A percentile compares a stretch with the other conserved stretches of the same genome.
Evolutionary conservation across 2,113 vertebrate genomes (phyloP).

Genomic region (Poeciliopsis turrubarensis): DNA sequence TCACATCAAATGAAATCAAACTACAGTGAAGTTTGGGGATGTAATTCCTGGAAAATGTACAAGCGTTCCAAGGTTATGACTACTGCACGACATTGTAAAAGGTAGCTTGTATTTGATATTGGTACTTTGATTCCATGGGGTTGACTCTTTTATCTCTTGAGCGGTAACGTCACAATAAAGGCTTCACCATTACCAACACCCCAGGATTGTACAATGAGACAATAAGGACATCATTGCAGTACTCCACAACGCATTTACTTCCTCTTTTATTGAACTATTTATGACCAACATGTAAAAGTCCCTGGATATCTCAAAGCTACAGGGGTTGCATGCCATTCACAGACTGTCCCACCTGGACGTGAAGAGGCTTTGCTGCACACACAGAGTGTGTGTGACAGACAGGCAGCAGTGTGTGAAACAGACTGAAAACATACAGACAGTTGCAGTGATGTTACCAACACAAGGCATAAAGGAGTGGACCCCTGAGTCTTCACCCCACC

Average conservation of each 20-base stretch:
- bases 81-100: background rate
- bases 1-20: background rate
- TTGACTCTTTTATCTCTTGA: conserved; percentile 99
- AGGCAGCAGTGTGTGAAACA: conserved; percentile 67
- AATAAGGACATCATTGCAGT: conserved; percentile 63
- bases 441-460: conserved; percentile 99
- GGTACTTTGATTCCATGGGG: conserved; percentile 83
- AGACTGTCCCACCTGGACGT: conserved; percentile 93
- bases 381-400: conserved; percentile 71
- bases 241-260: conserved; percentile 68
- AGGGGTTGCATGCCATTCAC: conserved; percentile 90
- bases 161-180: conserved; percentile 99
- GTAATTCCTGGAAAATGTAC: background rate
- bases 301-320: conserved; percentile 85
- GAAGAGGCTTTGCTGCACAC: conserved; percentile 76
- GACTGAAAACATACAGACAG: conserved; percentile 87
- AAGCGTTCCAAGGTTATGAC: background rate
- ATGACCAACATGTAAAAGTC: conserved; percentile 63
- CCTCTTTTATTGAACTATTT: conserved; percentile 55
- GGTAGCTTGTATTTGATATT: conserved; percentile 38
- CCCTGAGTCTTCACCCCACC: conserved; percentile 94
- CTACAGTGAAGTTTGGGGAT: background rate
- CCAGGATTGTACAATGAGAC: conserved; percentile 70
- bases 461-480: conserved; percentile 99
- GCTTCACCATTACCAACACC: conserved; percentile 67